Evolutionary conservation across 2,113 vertebrate species (phyloP).

Genomic region (Lepisosteus osseus): DNA sequence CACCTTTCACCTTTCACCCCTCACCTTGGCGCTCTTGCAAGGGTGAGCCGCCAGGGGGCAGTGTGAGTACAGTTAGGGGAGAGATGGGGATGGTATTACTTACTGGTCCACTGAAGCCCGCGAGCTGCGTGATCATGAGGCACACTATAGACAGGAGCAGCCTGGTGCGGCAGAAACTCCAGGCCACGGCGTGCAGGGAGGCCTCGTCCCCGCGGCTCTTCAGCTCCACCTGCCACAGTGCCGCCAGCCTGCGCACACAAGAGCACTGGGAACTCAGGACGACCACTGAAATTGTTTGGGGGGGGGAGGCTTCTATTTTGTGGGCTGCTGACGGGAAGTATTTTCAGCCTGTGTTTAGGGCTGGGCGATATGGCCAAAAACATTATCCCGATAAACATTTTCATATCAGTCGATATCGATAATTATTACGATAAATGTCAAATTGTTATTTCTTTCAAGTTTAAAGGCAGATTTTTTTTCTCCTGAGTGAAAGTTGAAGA

Average conservation of each 20-base stretch:
- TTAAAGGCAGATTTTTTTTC: too few species aligned
- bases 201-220: conserved; percentile 68
- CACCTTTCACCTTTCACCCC: conserved; percentile 36
- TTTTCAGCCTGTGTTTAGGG: too few species aligned
- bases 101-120: conserved; percentile 92
- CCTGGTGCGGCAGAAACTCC: conserved; percentile 84
- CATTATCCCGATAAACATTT: too few species aligned
- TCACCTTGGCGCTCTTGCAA: conserved; percentile 37
- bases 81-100: conserved; percentile 78
- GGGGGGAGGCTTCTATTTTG: too few species aligned
- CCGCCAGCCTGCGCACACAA: conserved; percentile 64
- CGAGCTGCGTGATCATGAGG: conserved; percentile 88
- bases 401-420: too few species aligned
- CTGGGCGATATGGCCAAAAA: too few species aligned
- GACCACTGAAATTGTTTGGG: too few species aligned
- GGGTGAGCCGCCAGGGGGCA: conserved; percentile 8
- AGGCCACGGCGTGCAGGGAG: conserved; percentile 77
- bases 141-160: conserved; percentile 86
- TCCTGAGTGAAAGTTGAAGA: too few species aligned
- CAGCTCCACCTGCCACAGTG: conserved; percentile 82
- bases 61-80: conserved; percentile 36
- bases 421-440: too few species aligned
- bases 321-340: too few species aligned
- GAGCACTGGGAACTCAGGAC: too few species aligned
- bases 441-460: too few species aligned